phyloP scores from a whole-genome alignment of 2,113 vertebrate species.

The Xenopus borealis region DNA sequence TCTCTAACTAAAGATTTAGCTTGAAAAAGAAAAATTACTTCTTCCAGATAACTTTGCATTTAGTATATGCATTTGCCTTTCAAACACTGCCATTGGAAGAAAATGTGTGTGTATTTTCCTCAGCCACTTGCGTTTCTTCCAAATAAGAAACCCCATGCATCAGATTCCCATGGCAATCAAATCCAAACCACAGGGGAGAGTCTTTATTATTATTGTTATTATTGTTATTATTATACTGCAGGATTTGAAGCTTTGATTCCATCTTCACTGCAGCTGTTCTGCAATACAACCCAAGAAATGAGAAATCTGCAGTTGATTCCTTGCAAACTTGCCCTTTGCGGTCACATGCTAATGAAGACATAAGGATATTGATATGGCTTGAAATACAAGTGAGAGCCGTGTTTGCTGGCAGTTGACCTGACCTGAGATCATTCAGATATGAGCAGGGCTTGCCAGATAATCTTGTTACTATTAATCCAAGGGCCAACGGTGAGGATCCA shows the following conservation, averaged over 20 bases:
- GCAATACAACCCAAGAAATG: conserved; percentile 6
- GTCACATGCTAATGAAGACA: too few species aligned
- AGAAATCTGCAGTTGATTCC: too few species aligned
- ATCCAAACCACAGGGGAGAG: conserved; percentile 62
- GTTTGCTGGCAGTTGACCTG: too few species aligned
- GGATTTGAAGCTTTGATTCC: conserved; percentile 54
- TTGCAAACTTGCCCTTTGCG: too few species aligned
- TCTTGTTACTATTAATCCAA: too few species aligned
- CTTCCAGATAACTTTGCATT: background rate
- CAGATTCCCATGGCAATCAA: conserved; percentile 45
- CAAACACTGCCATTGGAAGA: background rate
- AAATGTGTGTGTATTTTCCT: conserved; percentile 12
- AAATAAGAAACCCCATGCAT: conserved; percentile 30
- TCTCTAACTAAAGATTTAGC: too few species aligned
- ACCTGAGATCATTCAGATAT: too few species aligned
- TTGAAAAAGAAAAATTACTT: too few species aligned
- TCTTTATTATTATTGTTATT: conserved; percentile 56
- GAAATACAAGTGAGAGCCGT: too few species aligned
- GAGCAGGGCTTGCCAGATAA: too few species aligned
- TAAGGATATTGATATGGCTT: too few species aligned
- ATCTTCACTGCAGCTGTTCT: conserved; percentile 70
- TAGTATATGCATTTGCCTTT: background rate
- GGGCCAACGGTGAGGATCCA: too few species aligned
- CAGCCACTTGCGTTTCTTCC: conserved; percentile 37
- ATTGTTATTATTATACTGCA: conserved; percentile 59